Evolutionary conservation across 2,888 invertebrate genomes (phyloP).

Genomic region (Oxytorus armatus): DNA sequence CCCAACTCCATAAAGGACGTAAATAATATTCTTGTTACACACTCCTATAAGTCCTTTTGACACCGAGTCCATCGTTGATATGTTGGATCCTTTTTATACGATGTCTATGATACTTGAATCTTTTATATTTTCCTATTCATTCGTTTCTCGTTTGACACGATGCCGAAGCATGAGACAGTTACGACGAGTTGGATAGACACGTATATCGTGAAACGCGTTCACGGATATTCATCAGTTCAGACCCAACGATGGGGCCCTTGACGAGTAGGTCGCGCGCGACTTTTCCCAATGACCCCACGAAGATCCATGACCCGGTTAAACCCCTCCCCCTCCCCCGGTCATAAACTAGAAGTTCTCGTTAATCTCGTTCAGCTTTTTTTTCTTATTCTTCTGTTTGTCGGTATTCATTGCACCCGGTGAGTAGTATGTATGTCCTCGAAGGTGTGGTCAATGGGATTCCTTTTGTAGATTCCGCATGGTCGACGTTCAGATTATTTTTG

Average conservation of each 20-base stretch:
- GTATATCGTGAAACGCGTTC: slow-evolving; percentile 48
- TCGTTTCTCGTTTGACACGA: slow-evolving; percentile 59
- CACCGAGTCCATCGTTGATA: not conserved
- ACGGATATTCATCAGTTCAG: slow-evolving; percentile 50
- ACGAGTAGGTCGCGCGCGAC: slow-evolving; percentile 56
- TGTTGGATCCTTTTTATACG: slow-evolving; percentile 9
- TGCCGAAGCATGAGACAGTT: slow-evolving; percentile 46
- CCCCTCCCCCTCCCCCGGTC: no score
- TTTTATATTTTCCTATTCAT: slow-evolving; percentile 48
- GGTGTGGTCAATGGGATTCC: slow-evolving; percentile 20
- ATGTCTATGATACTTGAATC: slow-evolving; percentile 40
- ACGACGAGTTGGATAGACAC: slow-evolving; percentile 30
- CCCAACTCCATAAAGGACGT: not conserved
- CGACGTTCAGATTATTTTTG: slow-evolving; percentile 24
- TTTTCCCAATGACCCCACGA: slow-evolving; percentile 54
- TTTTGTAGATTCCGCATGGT: not conserved
- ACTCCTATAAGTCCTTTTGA: not conserved
- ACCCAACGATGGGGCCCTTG: slow-evolving; percentile 43
- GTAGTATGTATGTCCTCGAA: not conserved
- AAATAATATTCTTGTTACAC: not conserved
- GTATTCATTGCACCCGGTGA: slow-evolving; percentile 34
- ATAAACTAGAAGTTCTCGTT: slow-evolving; percentile 57
- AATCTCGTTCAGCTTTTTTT: slow-evolving; percentile 48
- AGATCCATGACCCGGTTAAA: slow-evolving; percentile 53
- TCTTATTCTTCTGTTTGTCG: not conserved